Conservation (phyloP, 2,797 vertebrate species). For the Rhinatrema bivittatum region DNA sequence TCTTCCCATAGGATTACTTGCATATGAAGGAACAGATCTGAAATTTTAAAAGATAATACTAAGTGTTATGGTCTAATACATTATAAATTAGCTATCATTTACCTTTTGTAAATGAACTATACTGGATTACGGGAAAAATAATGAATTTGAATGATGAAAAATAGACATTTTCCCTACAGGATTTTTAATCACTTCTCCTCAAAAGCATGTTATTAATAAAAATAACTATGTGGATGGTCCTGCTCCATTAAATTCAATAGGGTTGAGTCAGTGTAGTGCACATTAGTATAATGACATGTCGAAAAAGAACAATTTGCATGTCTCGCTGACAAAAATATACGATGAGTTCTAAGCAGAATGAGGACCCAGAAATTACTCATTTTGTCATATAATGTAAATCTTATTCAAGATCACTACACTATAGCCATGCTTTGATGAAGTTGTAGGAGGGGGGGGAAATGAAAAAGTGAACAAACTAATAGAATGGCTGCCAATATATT, state of each 20-base stretch:
- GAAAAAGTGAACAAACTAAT: neutral
- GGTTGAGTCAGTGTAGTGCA: neutral
- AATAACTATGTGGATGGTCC: conserved; percentile 3
- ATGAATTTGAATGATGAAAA: no score
- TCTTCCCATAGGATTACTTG: no score
- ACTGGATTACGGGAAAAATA: no score
- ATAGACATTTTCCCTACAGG: neutral
- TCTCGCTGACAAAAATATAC: neutral
- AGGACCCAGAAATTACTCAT: neutral
- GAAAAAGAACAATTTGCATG: neutral
- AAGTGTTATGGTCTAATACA: no score
- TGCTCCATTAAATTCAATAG: conserved; percentile 2
- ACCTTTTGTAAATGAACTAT: no score
- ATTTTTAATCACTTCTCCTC: conserved; percentile 16
- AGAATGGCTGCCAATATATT: neutral
- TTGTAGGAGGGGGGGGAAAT: no score
- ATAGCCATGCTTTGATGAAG: no score
- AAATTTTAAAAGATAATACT: no score
- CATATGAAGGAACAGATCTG: no score
- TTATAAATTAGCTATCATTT: no score
- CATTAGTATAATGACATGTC: conserved; percentile 8
- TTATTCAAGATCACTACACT: neutral
- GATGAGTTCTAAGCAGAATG: conserved; percentile 1
- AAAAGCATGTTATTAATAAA: conserved; percentile 13
- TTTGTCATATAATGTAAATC: neutral